These are phyloP conservation scores for Karalla daura DNA, from an alignment of 2,797 vertebrate genomes.

Conservation along the genomic window DNA sequence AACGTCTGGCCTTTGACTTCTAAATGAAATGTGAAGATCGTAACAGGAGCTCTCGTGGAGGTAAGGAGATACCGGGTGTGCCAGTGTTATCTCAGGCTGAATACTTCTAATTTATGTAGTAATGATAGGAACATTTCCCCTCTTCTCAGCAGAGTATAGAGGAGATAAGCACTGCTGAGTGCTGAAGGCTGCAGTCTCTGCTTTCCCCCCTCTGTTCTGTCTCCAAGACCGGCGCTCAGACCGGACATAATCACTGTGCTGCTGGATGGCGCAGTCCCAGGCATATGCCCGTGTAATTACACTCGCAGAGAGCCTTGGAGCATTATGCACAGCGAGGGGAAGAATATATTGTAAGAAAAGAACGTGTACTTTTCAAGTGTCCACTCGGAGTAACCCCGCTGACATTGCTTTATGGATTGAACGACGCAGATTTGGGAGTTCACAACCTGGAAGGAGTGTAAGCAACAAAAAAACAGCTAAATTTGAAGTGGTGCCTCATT, in stretches of 20 bases:
- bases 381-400: conserved; percentile 33
- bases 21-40: conserved; percentile 29
- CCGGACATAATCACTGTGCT: conserved; percentile 49
- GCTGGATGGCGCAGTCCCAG: conserved; percentile 34
- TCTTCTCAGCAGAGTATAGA: conserved; percentile 30
- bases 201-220: conserved; percentile 31
- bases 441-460: conserved; percentile 18
- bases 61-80: conserved; percentile 1
- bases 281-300: conserved; percentile 53
- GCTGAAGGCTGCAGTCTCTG: conserved; percentile 52
- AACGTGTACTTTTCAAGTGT: conserved; percentile 50
- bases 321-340: conserved; percentile 44
- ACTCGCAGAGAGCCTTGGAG: conserved; percentile 39
- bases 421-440: conserved; percentile 28
- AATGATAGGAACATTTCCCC: conserved; percentile 45
- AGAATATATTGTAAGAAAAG: conserved; percentile 34
- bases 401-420: conserved; percentile 35
- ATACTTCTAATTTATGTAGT: conserved; percentile 56
- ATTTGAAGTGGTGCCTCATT: neutral
- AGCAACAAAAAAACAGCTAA: conserved; percentile 1
- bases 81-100: conserved; percentile 13
- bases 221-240: conserved; percentile 41
- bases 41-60: conserved; percentile 12
- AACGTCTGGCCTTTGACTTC: conserved; percentile 27
- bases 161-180: conserved; percentile 42